phyloP scores from a whole-genome alignment of 2,113 vertebrate genomes.

The Hemibagrus wyckioides region DNA sequence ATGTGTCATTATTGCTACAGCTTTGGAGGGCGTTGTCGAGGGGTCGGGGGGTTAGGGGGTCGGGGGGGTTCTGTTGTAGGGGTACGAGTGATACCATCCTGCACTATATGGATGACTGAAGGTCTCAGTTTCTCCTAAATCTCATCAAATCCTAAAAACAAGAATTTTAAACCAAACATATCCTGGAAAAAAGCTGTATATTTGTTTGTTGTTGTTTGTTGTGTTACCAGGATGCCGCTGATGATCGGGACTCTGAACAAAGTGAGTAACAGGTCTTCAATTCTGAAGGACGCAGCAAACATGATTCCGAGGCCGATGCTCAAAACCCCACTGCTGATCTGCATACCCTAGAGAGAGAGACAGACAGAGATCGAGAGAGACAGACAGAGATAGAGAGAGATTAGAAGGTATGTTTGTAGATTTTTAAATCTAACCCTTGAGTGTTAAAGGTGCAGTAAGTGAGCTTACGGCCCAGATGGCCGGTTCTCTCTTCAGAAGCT shows the following conservation, averaged over 20 bases:
- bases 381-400: neutral
- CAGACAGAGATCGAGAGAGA: too few relatives aligned
- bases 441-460: neutral
- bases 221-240: conserved; percentile 65
- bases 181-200: neutral
- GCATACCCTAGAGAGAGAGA: conserved; percentile 60
- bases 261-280: neutral
- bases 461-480: conserved; percentile 67
- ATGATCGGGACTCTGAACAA: conserved; percentile 69
- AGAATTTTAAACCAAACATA: neutral
- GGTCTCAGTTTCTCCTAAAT: neutral
- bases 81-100: neutral
- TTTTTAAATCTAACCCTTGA: neutral
- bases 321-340: conserved; percentile 65
- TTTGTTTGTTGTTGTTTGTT: neutral
- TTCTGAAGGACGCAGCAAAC: conserved; percentile 50
- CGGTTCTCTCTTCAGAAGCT: conserved; percentile 64
- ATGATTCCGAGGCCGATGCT: conserved; percentile 67
- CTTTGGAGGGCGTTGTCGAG: neutral
- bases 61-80: neutral
- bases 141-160: neutral
- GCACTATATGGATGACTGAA: neutral
- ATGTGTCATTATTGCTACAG: neutral
- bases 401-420: neutral
- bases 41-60: neutral